Conservation (phyloP, 2,113 vertebrate genomes). For the Tragelaphus strepsiceros region DNA sequence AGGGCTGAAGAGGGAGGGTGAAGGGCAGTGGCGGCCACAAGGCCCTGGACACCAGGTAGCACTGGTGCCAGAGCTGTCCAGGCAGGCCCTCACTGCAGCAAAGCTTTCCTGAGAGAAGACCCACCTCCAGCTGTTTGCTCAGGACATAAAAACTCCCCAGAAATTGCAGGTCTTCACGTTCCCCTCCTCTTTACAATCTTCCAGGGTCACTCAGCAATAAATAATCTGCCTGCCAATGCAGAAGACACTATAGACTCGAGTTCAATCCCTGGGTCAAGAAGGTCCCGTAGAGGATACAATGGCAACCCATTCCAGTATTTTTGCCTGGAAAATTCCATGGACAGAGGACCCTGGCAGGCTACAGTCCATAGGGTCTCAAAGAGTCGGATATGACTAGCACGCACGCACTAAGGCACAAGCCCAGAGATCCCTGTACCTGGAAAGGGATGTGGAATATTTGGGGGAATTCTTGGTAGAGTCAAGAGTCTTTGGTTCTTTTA, state of each 20-base stretch:
- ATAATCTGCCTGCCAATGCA: background rate
- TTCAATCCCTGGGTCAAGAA: background rate
- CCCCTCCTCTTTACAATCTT: background rate
- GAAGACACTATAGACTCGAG: background rate
- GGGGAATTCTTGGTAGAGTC: background rate
- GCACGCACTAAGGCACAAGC: background rate
- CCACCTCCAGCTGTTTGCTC: background rate
- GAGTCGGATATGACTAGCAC: background rate
- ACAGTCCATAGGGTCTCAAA: background rate
- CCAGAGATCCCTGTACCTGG: background rate
- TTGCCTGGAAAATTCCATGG: background rate
- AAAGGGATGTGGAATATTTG: background rate
- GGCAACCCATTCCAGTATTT: background rate
- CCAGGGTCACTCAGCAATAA: background rate
- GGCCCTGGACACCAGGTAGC: background rate
- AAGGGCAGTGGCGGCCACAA: background rate
- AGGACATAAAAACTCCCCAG: background rate
- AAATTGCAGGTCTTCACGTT: background rate
- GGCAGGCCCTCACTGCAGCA: background rate
- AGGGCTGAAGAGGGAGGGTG: accelerated
- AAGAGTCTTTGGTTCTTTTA: background rate
- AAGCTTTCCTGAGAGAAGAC: background rate
- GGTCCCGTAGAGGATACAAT: background rate
- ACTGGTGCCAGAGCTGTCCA: background rate
- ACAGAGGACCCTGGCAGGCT: background rate